These are phyloP conservation scores for Leptinotarsa texana DNA, from an alignment of 1,140 invertebrate species.

Conservation along the genomic window DNA sequence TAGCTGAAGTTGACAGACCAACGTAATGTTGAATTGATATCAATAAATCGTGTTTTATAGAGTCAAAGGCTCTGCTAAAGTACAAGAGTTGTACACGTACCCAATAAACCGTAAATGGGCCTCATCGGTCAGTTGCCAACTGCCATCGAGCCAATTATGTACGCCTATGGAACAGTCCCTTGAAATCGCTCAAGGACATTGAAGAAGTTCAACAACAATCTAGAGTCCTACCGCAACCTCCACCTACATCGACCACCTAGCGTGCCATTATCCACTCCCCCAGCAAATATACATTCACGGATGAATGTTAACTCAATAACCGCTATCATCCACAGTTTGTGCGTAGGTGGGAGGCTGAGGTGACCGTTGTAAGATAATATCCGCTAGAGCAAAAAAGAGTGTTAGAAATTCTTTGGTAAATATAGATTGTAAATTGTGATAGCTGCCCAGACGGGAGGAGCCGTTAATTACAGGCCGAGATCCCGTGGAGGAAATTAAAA, in stretches of 20 bases:
- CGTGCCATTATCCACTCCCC: background rate
- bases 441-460: background rate
- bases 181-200: too few species aligned
- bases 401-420: background rate
- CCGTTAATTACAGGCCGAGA: background rate
- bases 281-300: background rate
- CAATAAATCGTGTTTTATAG: too few species aligned
- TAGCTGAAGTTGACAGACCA: too few species aligned
- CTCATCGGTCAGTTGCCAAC: too few species aligned
- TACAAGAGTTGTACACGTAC: too few species aligned
- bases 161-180: too few species aligned
- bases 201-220: too few species aligned
- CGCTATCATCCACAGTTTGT: background rate
- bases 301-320: slow-evolving; percentile 1
- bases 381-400: slow-evolving; percentile 8
- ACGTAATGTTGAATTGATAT: too few species aligned
- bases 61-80: too few species aligned
- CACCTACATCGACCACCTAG: background rate
- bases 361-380: background rate
- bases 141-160: too few species aligned
- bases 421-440: slow-evolving; percentile 1
- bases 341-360: background rate
- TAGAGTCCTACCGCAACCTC: too few species aligned
- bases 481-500: background rate
- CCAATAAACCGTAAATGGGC: too few species aligned